These are phyloP conservation scores for Mercenaria mercenaria DNA, from an alignment of 1,140 invertebrate genomes.

Conservation along the genomic window DNA sequence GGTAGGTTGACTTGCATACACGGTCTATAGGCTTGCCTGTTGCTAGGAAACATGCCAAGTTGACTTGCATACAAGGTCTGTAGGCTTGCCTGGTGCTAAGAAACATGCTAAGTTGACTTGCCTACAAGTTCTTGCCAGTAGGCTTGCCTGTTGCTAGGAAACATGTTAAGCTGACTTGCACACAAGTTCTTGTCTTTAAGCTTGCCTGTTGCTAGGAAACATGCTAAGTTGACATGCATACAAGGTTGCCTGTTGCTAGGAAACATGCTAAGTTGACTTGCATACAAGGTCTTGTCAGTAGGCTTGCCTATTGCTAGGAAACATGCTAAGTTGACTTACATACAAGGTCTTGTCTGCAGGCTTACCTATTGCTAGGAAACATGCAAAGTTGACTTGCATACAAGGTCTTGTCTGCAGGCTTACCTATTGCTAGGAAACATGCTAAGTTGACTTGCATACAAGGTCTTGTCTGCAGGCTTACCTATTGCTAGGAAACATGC, in stretches of 20 bases:
- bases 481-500: conserved; percentile 93
- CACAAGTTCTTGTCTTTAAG: conserved; percentile 95
- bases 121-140: conserved; percentile 92
- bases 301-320: conserved; percentile 95
- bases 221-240: conserved; percentile 88
- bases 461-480: conserved; percentile 94
- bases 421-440: too few species aligned
- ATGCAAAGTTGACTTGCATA: conserved; percentile 87
- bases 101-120: conserved; percentile 89
- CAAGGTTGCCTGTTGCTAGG: too few species aligned
- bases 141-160: conserved; percentile 95
- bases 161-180: conserved; percentile 88
- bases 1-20: too few species aligned
- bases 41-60: conserved; percentile 91
- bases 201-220: conserved; percentile 93
- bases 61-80: too few species aligned
- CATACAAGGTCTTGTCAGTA: conserved; percentile 92
- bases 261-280: too few species aligned
- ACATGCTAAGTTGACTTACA: conserved; percentile 88
- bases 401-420: background rate
- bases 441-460: too few species aligned
- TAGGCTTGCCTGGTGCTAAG: conserved; percentile 94
- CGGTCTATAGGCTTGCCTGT: conserved; percentile 94
- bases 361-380: conserved; percentile 93
- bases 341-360: conserved; percentile 93